These are phyloP conservation scores for Acrobeloides nanus DNA, from an alignment of 2,888 invertebrate genomes.

Conservation along the genomic window DNA sequence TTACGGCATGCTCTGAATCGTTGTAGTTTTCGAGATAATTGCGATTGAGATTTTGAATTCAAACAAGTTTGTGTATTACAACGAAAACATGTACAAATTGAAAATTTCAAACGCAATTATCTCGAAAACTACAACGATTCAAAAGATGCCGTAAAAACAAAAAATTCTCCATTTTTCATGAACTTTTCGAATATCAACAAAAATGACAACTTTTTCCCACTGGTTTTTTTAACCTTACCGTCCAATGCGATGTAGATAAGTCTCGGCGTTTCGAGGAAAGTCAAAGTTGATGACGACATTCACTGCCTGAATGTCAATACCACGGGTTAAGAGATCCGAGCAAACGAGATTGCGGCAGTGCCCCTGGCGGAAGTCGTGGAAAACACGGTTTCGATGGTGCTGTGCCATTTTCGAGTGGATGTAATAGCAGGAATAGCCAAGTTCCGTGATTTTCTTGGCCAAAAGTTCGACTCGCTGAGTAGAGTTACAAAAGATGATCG, in stretches of 20 bases:
- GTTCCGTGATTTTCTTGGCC: slow-evolving; percentile 95
- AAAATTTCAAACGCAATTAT: no score
- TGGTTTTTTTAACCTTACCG: slow-evolving; percentile 60
- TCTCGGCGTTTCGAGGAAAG: slow-evolving; percentile 99
- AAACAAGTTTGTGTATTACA: no score
- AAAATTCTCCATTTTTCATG: neutral
- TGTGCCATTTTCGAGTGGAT: slow-evolving; percentile 99
- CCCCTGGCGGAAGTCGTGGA: slow-evolving; percentile 59
- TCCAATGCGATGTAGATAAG: slow-evolving; percentile 97
- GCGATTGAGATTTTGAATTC: no score
- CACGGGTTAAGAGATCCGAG: slow-evolving; percentile 91
- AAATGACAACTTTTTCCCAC: neutral
- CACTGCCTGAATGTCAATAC: slow-evolving; percentile 97
- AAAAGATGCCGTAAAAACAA: neutral
- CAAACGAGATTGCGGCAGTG: slow-evolving; percentile 90
- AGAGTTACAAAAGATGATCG: slow-evolving; percentile 99
- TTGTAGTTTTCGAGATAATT: no score
- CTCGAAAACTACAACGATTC: neutral
- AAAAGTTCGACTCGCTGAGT: slow-evolving; percentile 96
- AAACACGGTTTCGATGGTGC: slow-evolving; percentile 60
- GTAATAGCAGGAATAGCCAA: slow-evolving; percentile 99
- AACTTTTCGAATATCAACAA: neutral
- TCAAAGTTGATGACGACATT: slow-evolving; percentile 99
- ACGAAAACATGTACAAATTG: no score
- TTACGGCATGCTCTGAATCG: no score